Evolutionary conservation across 1,140 invertebrate genomes (phyloP), one percentile per base, ranked within the genome.

Genomic region (Sitophilus oryzae): DNA sequence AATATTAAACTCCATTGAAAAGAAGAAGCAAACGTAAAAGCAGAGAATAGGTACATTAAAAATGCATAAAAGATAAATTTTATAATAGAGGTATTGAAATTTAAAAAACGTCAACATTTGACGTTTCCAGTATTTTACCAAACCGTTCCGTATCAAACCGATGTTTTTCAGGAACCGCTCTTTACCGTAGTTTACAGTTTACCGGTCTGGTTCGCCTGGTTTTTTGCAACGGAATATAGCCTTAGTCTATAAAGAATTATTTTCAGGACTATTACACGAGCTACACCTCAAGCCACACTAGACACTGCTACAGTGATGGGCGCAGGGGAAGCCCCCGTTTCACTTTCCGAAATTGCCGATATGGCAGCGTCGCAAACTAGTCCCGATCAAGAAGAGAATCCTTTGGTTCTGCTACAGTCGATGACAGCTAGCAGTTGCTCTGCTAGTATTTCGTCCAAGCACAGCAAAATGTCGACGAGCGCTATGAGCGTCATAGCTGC

Each of bases 401-500:
- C 78, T 2, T 49, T 79, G 25, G 74, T 74, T 2, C 71, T 79
- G 0, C 74, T 82, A 44, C 79, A 80, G 10, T 81, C 83, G 2
- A 74, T 80, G 64, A 74, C 70, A 1, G 66, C 70, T 1, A 72
- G 70, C 36, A 71, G 69, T 62, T 72, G 70, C 62, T 72, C 70
- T 2, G 69, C 69, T n/a, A 72, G 70, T 56, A 53, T 72, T 16
- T 70, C 67, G 10, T 72, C 70, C 9, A 69, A 86, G 50, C 86
- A 88, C 38, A 89, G 89, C 0, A 85, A 86, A 62, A 89, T 91
- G 82, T 91, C 88, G 0, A 86, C 88, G 0, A 92, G 86, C 64
- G 88, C 89, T 1, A 91, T 93, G 76, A 93, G 90, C 34, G 89
- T 94, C 0, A 88, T 93, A 47, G 91, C 91, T 0, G 91, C 91